phyloP scores from a whole-genome alignment of 2,797 vertebrate species.

The Semaprochilodus insignis region DNA sequence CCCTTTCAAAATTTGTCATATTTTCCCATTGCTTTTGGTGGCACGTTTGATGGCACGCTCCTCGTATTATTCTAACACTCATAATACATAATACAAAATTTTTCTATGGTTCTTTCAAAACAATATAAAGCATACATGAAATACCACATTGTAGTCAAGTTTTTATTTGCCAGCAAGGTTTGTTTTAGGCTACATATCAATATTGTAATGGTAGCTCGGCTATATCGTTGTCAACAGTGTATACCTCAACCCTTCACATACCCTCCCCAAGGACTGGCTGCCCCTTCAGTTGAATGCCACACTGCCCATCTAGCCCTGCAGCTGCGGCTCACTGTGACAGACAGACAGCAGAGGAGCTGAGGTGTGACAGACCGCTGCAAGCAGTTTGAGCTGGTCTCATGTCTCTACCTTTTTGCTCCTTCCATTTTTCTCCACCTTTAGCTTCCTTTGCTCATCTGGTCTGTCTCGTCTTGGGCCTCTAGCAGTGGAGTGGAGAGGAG shows the following conservation, averaged over 20 bases:
- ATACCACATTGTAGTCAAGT: too few species aligned
- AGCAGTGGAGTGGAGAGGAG: slow-evolving; percentile 30
- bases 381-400: background rate
- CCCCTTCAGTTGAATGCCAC: slow-evolving; percentile 20
- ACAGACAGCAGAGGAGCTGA: slow-evolving; percentile 36
- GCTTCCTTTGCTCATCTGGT: slow-evolving; percentile 41
- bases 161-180: too few species aligned
- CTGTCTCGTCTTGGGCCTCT: slow-evolving; percentile 26
- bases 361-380: slow-evolving; percentile 33
- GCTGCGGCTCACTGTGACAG: slow-evolving; percentile 37
- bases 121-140: too few species aligned
- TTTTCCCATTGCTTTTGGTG: too few species aligned
- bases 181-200: too few species aligned
- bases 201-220: too few species aligned
- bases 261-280: slow-evolving; percentile 9
- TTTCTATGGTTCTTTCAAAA: too few species aligned
- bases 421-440: slow-evolving; percentile 3
- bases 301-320: slow-evolving; percentile 24
- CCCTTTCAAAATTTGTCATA: too few species aligned
- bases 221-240: too few species aligned
- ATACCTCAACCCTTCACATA: slow-evolving; percentile 15
- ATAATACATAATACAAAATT: too few species aligned
- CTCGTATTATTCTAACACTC: too few species aligned
- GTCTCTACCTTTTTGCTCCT: slow-evolving; percentile 12
- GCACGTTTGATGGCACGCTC: too few species aligned